These are phyloP conservation scores for Congeria kusceri DNA, from an alignment of 2,888 invertebrate species.

Conservation along the genomic window DNA sequence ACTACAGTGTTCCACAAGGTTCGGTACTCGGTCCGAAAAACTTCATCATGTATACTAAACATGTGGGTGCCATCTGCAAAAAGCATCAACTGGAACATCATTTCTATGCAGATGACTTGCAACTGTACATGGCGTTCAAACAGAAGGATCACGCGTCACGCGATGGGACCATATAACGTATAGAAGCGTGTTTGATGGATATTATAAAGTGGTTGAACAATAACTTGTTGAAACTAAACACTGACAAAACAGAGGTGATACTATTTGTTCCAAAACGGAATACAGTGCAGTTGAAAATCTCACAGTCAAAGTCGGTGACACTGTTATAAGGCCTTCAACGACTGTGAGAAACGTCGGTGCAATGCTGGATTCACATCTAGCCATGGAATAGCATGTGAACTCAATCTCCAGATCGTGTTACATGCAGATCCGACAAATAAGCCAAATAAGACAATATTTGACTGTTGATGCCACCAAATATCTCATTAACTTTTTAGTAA, in stretches of 20 bases:
- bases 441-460: constrained; percentile 11
- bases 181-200: constrained; percentile 27
- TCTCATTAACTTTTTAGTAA: not conserved
- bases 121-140: constrained; percentile 38
- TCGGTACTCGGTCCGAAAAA: constrained; percentile 35
- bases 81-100: constrained; percentile 47
- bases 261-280: not conserved
- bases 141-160: constrained; percentile 11
- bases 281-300: not conserved
- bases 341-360: constrained; percentile 31
- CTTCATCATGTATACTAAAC: constrained; percentile 36
- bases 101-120: constrained; percentile 50
- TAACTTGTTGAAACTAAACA: too few species aligned
- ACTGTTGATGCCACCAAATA: constrained; percentile 4
- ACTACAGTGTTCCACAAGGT: constrained; percentile 30
- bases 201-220: constrained; percentile 21
- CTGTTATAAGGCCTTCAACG: too few species aligned
- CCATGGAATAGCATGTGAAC: constrained; percentile 33
- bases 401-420: not conserved
- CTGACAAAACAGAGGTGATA: too few species aligned
- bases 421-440: constrained; percentile 12
- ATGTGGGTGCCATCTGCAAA: constrained; percentile 43
- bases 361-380: constrained; percentile 17
- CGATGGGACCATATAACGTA: constrained; percentile 9
- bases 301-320: too few species aligned